Percentiles rank a stretch among this genome's conserved stretches.
phyloP scores from a whole-genome alignment of 2,888 invertebrate genomes.

The Tetheella fluctuosa region DNA sequence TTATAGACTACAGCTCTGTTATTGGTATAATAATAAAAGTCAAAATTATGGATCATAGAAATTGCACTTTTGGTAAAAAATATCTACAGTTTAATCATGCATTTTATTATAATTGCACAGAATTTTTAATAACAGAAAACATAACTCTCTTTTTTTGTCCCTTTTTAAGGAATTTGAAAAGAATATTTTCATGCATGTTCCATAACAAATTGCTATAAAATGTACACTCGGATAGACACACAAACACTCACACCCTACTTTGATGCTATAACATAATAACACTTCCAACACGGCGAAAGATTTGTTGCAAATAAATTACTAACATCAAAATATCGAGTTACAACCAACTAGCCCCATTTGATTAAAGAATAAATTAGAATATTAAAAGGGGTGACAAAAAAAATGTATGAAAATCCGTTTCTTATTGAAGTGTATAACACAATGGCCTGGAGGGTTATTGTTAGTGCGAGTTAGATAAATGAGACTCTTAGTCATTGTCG shows the following conservation, averaged over 20 bases:
- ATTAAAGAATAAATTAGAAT: slow-evolving; percentile 32
- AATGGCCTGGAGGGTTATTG: slow-evolving; percentile 28
- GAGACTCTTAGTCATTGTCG: slow-evolving; percentile 47
- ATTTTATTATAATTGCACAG: neutral
- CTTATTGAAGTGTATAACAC: slow-evolving; percentile 21
- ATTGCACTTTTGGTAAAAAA: too few species aligned
- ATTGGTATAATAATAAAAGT: too few species aligned
- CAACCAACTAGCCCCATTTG: slow-evolving; percentile 38
- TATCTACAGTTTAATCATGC: too few species aligned
- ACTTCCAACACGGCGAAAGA: slow-evolving; percentile 33
- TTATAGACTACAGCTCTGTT: too few species aligned
- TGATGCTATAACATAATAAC: slow-evolving; percentile 25
- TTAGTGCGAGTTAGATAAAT: slow-evolving; percentile 55
- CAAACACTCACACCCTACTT: slow-evolving; percentile 13
- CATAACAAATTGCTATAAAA: slow-evolving; percentile 6
- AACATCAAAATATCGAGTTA: slow-evolving; percentile 53
- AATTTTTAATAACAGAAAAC: neutral
- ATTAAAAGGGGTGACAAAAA: slow-evolving; percentile 34
- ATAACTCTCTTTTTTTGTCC: neutral
- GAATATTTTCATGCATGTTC: slow-evolving; percentile 4
- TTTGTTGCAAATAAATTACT: slow-evolving; percentile 67
- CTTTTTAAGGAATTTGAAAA: neutral
- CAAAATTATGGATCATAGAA: too few species aligned
- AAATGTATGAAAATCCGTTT: slow-evolving; percentile 38
- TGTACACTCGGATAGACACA: slow-evolving; percentile 1